These are phyloP conservation scores for Elysia crispata DNA, from an alignment of 2,888 invertebrate genomes.

Conservation along the genomic window DNA sequence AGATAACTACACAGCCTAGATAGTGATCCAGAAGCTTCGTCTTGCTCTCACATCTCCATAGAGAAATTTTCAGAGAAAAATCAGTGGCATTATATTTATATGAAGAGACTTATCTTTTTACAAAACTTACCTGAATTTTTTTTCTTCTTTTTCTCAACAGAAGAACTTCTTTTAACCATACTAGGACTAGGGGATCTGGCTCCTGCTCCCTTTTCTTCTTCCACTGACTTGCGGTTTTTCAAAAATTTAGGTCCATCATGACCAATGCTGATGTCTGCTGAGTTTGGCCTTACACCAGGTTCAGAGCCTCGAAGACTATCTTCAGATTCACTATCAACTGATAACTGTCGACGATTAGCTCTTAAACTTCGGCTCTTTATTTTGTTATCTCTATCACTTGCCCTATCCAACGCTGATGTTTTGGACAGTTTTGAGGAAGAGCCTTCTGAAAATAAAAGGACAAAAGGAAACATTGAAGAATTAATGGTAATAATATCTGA, in stretches of 20 bases:
- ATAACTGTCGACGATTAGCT: background rate
- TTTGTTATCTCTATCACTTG: slow-evolving; percentile 61
- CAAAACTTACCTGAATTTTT: too few relatives aligned
- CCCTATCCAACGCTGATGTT: slow-evolving; percentile 62
- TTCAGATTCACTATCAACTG: slow-evolving; percentile 61
- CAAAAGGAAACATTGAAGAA: background rate
- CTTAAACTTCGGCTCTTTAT: slow-evolving; percentile 57
- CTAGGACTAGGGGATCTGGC: slow-evolving; percentile 27
- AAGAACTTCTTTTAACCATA: slow-evolving; percentile 1
- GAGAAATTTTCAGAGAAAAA: too few relatives aligned
- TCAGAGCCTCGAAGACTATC: slow-evolving; percentile 54
- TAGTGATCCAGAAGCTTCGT: too few relatives aligned
- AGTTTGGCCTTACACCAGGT: slow-evolving; percentile 38
- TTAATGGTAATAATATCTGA: background rate
- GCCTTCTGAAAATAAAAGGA: background rate
- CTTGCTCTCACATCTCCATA: too few relatives aligned
- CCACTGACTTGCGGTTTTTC: slow-evolving; percentile 51
- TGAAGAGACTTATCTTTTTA: too few relatives aligned
- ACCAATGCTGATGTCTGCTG: slow-evolving; percentile 50
- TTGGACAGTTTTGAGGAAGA: background rate
- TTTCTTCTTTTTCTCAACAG: slow-evolving; percentile 28
- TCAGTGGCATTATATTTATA: too few relatives aligned
- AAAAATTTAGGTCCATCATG: slow-evolving; percentile 51
- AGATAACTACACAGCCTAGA: too few relatives aligned
- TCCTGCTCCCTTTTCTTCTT: background rate